phyloP scores from a whole-genome alignment of 2,888 invertebrate genomes.

The Smittia aterrima region DNA sequence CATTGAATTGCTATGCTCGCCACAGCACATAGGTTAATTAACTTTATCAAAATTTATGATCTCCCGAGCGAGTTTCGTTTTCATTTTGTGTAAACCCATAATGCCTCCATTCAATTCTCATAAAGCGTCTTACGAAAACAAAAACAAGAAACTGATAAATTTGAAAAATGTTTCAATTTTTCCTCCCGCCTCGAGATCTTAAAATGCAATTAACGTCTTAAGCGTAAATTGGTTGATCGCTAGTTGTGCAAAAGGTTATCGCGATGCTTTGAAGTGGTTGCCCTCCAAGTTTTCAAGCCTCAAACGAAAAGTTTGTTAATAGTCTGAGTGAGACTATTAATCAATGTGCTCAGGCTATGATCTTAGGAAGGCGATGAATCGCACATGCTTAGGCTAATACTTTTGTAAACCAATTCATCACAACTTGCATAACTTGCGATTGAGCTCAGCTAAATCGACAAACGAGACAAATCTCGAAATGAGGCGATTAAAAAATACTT shows the following conservation, averaged over 20 bases:
- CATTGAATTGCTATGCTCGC: constrained; percentile 19
- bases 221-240: not conserved
- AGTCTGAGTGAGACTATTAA: too few species aligned
- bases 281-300: not conserved
- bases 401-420: too few species aligned
- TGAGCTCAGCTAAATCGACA: too few species aligned
- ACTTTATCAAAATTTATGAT: constrained; percentile 29
- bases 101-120: not conserved
- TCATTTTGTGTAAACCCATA: not conserved
- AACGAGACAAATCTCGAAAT: too few species aligned
- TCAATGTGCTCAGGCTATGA: too few species aligned
- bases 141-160: not conserved
- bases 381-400: too few species aligned
- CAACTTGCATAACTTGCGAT: too few species aligned
- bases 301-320: too few species aligned
- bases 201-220: not conserved
- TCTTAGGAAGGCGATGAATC: too few species aligned
- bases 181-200: not conserved
- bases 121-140: constrained; percentile 22
- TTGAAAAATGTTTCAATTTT: not conserved
- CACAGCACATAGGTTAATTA: constrained; percentile 24
- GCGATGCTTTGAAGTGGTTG: not conserved
- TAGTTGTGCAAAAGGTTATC: not conserved
- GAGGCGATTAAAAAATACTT: too few species aligned
- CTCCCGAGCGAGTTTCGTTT: constrained; percentile 5